Evolutionary conservation across 2,888 invertebrate genomes (phyloP).

Genomic region (Leptinotarsa haldemani): DNA sequence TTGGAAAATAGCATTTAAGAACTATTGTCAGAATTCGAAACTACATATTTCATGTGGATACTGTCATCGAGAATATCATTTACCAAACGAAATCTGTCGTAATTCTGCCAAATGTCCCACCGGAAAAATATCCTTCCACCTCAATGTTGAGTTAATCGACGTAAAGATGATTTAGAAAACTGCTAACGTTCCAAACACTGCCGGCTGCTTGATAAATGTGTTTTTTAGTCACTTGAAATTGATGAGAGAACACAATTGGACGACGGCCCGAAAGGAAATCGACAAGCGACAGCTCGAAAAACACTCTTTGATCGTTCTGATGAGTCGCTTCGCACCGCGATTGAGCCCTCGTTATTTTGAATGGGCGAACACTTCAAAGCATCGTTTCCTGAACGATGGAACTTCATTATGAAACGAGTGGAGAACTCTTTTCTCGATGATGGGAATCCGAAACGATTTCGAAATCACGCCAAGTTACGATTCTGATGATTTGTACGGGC

Average conservation of each 20-base stretch:
- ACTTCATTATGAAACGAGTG: conserved; percentile 8
- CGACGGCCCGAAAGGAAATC: conserved; percentile 16
- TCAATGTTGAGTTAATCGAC: conserved; percentile 27
- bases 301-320: conserved; percentile 1
- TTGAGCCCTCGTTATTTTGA: not conserved
- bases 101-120: not conserved
- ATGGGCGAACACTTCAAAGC: conserved; percentile 6
- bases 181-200: conserved; percentile 3
- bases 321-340: not conserved
- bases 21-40: not conserved
- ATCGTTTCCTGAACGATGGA: not conserved
- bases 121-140: conserved; percentile 2
- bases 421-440: not conserved
- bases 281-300: not conserved
- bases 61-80: not conserved
- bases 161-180: conserved; percentile 33
- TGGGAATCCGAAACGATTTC: not conserved
- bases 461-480: not conserved
- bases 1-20: not conserved
- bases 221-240: conserved; percentile 21
- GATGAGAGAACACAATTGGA: conserved; percentile 23
- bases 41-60: not conserved
- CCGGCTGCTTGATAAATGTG: conserved; percentile 32
- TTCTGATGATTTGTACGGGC: not conserved
- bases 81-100: not conserved